Base-by-base conservation (phyloP, 2,797 vertebrate genomes). In the Spinus olivaceus region DNA sequence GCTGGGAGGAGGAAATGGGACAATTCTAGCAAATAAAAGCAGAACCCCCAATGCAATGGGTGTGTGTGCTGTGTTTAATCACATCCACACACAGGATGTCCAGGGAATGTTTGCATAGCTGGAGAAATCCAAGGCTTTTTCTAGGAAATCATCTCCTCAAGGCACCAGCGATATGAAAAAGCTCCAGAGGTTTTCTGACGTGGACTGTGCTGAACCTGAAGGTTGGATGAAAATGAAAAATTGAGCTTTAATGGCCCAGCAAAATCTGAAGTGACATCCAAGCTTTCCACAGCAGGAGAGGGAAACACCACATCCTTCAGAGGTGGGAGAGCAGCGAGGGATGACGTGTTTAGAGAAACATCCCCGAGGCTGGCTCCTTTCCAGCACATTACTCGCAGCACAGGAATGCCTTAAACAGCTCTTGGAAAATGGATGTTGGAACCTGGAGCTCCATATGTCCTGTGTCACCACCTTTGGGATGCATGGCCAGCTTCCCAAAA, bases 61-160 rank as follows among this genome's bases (percentile, higher is more conserved):
- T 0, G 87, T 19, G 90, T 77, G 81, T 16, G 65, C 76, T 86
- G 72, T 19, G 28, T 70, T 50, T 82, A 91, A 91, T 85, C 76
- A 82, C 79, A 88, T 92, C 87, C 91, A 86, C 47, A 65, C 47
- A 49, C 79, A 81, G 87, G 85, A 92, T 92, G 89, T 57, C 28
- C 60, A 22, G 27, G 87, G 77, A 88, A 90, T 94, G 91, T 95
- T 96, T 94, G 92, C 93, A 92, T 92, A 96, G 91, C 90, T 91
- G 95, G 59, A 89, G 86, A 76, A 88, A 67, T 37, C 67, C 63
- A 47, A 47, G 78, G 64, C 83, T 89, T 78, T 56, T 94, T 96
- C 94, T 92, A 96, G 93, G 94, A 96, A 95, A 95, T 81, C 71
- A 50, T 85, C 92, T 95, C 93, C 94, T 96, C 53, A 2, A 94